Percentiles rank a stretch among this genome's conserved stretches.
Evolutionary conservation across 2,113 vertebrate genomes (phyloP).

Genomic region (Odontesthes bonariensis): DNA sequence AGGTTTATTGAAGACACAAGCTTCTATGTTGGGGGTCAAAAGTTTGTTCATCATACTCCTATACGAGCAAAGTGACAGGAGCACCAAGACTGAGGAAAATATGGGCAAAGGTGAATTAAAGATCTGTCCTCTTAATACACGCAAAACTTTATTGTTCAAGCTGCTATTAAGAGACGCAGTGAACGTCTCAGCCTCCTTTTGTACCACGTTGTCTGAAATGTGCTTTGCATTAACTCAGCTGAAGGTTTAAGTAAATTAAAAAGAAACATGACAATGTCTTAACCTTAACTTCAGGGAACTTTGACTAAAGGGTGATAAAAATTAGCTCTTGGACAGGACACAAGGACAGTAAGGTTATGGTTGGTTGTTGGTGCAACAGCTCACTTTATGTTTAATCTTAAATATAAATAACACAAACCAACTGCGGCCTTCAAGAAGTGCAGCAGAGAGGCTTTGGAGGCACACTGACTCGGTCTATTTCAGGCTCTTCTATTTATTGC

Average conservation of each 20-base stretch:
- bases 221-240: neutral
- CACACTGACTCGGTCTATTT: slow-evolving; percentile 77
- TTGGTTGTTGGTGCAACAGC: neutral
- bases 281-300: neutral
- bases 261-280: neutral
- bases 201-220: neutral
- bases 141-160: neutral
- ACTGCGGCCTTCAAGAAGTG: slow-evolving; percentile 10
- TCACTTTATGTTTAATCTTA: slow-evolving; percentile 22
- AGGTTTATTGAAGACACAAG: neutral
- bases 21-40: neutral
- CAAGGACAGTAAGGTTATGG: neutral
- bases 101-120: neutral
- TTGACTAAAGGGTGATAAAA: neutral
- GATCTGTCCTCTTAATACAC: neutral
- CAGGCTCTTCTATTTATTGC: slow-evolving; percentile 85
- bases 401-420: slow-evolving; percentile 16
- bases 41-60: neutral
- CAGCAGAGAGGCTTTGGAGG: slow-evolving; percentile 37
- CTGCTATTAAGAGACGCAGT: neutral
- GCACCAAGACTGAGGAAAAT: neutral
- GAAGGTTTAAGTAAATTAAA: neutral
- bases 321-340: neutral
- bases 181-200: accelerated
- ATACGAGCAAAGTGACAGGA: neutral